These are phyloP conservation scores for Ptychobarbus kaznakovi DNA, from an alignment of 2,797 vertebrate genomes.

Conservation along the genomic window DNA sequence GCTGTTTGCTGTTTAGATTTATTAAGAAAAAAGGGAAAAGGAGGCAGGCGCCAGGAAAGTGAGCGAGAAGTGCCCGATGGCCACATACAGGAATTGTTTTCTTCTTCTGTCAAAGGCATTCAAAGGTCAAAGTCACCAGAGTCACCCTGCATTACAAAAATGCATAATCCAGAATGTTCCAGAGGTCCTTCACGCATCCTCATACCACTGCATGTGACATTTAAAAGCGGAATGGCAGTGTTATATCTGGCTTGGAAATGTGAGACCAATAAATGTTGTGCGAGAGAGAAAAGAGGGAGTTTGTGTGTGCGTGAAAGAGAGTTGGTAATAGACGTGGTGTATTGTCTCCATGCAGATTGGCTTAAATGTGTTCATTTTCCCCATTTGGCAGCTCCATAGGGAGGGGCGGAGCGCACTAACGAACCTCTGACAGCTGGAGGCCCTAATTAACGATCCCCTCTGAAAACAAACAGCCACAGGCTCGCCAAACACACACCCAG, in stretches of 20 bases:
- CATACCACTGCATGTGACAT: conserved; percentile 59
- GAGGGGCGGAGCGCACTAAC: conserved; percentile 80
- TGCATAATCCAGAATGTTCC: conserved; percentile 58
- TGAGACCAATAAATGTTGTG: conserved; percentile 54
- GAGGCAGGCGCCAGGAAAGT: conserved; percentile 7
- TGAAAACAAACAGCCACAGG: conserved; percentile 82
- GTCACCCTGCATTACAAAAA: conserved; percentile 53
- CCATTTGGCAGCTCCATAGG: conserved; percentile 74
- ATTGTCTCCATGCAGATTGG: conserved; percentile 68
- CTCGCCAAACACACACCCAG: conserved; percentile 71
- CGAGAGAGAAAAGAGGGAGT: conserved; percentile 40
- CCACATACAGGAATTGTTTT: conserved; percentile 45
- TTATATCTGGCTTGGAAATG: conserved; percentile 60
- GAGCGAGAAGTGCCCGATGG: conserved; percentile 25
- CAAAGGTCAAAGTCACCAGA: conserved; percentile 60
- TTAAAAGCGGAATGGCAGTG: conserved; percentile 57
- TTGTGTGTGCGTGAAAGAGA: conserved; percentile 44
- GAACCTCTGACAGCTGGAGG: conserved; percentile 85
- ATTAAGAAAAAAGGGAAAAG: conserved; percentile 38
- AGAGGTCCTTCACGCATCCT: conserved; percentile 58
- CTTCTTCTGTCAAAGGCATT: conserved; percentile 51
- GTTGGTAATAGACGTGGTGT: conserved; percentile 44
- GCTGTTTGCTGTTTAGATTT: conserved; percentile 47
- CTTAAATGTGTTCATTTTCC: conserved; percentile 84
- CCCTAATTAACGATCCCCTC: conserved; percentile 86